phyloP scores from a whole-genome alignment of 2,888 invertebrate species.

The Tolmerus cingulatus region DNA sequence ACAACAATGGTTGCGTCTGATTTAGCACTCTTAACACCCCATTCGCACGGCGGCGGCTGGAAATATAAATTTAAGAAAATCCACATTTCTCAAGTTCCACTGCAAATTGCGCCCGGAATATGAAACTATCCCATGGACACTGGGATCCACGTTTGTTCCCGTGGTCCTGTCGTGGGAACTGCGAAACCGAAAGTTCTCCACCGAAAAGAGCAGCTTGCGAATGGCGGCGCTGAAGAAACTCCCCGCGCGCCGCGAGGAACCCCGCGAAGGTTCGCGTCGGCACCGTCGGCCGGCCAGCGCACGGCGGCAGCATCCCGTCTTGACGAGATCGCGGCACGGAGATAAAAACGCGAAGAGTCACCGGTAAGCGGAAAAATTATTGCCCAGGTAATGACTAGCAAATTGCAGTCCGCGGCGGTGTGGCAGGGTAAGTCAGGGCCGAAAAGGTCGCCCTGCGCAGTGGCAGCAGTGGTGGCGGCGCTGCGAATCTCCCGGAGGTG shows the following conservation, averaged over 20 bases:
- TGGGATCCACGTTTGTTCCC: neutral
- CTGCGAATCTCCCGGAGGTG: neutral
- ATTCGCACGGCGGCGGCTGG: neutral
- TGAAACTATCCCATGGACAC: neutral
- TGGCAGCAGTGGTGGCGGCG: neutral
- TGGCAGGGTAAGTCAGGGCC: neutral
- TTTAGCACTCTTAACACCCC: neutral
- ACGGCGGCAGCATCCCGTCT: neutral
- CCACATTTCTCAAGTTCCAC: neutral
- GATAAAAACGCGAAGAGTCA: constrained; percentile 26
- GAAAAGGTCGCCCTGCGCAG: neutral
- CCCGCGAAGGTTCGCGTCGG: neutral
- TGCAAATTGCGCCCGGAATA: neutral
- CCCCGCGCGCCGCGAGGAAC: neutral
- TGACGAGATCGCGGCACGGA: neutral
- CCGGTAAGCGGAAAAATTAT: constrained; percentile 10
- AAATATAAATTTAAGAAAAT: neutral
- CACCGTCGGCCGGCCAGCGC: neutral
- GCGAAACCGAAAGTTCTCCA: constrained; percentile 29
- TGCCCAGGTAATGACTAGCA: constrained; percentile 20
- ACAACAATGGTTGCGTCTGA: neutral
- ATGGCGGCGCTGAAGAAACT: constrained; percentile 2
- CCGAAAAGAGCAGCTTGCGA: constrained; percentile 21
- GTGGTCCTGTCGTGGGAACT: constrained; percentile 27
- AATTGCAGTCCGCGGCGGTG: neutral